Base-by-base conservation (phyloP, 2,113 vertebrate genomes). In the Microcebus lehilahytsara region DNA sequence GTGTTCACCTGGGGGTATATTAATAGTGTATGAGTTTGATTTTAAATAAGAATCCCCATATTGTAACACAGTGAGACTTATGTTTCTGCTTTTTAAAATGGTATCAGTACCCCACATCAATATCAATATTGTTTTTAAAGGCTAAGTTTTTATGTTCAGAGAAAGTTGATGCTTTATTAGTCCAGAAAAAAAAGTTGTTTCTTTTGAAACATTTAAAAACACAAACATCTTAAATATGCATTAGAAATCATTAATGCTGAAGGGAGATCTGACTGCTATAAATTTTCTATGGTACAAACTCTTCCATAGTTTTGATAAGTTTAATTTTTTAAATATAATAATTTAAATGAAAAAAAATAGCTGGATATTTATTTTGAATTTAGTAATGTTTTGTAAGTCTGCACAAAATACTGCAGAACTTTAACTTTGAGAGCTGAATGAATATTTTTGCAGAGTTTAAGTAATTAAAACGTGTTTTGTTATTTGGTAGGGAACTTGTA, bases 391-490 rank as follows among this genome's bases (percentile, higher is more conserved):
- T 85, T 90, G 67, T 85, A 81, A 80, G 27, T 69, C 30, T 85
- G 53, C 72, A 97, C 58, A 60, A 98, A 97, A 96, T 92, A 92
- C 77, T 89, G 89, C 56, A 92, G 80, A 97, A 97, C 96, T 98
- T 98, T 97, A 97, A 93, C 85, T 89, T 96, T 96, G 75, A 93
- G 98, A 96, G 78, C 81, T 96, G 75, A 97, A 92, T 97, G 64
- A 96, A 75, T 97, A 81, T 93, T 98, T 95, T 86, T 97, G 98
- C 72, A 97, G 64, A 96, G 93, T 98, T 97, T 85, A 92, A 96
- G 91, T 98, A 92, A 96, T 96, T 98, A 97, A 98, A 98, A 78
- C 97, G 3, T 77, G 69, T 97, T 98, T 98, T 97, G 64, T 98
- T 98, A 64, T 75, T 97, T 96, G 56, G 62, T 97, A 98, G 96